A percentile compares a stretch with the other conserved stretches of the same genome.
Conservation (phyloP, 2,797 vertebrate species). For the Rhinichthys osculus region DNA sequence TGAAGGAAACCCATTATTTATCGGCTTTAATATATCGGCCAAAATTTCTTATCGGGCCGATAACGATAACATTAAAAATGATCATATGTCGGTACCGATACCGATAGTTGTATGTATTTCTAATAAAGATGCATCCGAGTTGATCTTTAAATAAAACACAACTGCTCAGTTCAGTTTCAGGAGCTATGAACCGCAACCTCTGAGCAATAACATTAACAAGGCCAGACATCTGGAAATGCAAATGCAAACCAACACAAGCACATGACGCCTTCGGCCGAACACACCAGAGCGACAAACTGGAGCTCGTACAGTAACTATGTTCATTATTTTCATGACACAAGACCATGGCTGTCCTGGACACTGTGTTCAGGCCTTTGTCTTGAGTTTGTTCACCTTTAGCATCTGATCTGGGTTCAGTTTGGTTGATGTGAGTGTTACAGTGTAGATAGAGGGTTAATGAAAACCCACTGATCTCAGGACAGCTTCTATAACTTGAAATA, state of each 20-base stretch:
- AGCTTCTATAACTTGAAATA: background rate
- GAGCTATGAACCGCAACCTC: background rate
- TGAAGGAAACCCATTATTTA: too few relatives aligned
- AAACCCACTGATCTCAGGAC: background rate
- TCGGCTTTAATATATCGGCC: too few relatives aligned
- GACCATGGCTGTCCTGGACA: background rate
- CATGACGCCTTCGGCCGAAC: background rate
- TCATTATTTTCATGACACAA: background rate
- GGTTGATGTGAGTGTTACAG: background rate
- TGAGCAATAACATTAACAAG: background rate
- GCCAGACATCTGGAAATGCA: background rate
- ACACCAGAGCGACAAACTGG: background rate
- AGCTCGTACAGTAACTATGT: background rate
- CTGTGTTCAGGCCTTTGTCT: too few relatives aligned
- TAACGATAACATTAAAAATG: too few relatives aligned
- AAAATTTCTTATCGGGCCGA: too few relatives aligned
- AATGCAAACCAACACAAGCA: background rate
- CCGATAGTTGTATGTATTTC: background rate
- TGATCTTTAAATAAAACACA: background rate
- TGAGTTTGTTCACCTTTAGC: background rate
- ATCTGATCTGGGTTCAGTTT: constrained; percentile 9
- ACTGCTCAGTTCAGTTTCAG: background rate
- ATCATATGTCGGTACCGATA: too few relatives aligned
- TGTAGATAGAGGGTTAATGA: background rate
- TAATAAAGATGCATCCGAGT: background rate